A percentile compares a stretch with the other conserved stretches of the same genome.
Evolutionary conservation across 1,140 invertebrate species (phyloP).

Genomic region (Drepana arcuata): DNA sequence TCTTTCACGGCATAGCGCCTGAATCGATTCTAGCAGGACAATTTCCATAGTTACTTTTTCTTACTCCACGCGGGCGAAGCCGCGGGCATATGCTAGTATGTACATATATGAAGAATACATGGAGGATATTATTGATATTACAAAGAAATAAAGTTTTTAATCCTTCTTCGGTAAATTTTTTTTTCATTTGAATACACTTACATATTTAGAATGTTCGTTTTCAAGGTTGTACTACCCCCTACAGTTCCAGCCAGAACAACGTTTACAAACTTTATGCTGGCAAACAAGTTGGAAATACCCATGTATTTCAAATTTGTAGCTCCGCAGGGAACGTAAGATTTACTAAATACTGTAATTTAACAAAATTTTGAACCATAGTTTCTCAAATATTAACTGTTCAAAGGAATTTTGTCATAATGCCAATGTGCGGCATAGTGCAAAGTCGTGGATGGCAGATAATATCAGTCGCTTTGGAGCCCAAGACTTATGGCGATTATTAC

Average conservation of each 20-base stretch:
- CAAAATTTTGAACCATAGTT: not conserved
- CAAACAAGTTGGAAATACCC: constrained; percentile 49
- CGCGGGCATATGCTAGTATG: too few species aligned
- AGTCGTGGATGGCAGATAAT: constrained; percentile 59
- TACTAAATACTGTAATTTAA: constrained; percentile 1
- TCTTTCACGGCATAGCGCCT: too few species aligned
- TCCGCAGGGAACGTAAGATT: constrained; percentile 39
- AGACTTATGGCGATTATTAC: constrained; percentile 42
- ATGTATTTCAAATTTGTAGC: constrained; percentile 56
- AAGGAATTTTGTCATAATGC: constrained; percentile 53
- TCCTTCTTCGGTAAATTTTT: not conserved
- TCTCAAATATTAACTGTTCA: constrained; percentile 10
- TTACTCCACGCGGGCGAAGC: too few species aligned
- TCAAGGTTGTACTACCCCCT: constrained; percentile 46
- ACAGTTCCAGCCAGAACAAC: constrained; percentile 51
- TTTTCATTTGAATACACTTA: too few species aligned
- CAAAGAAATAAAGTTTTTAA: not conserved
- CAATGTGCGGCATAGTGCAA: constrained; percentile 58
- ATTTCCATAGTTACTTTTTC: too few species aligned
- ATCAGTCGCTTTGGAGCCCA: constrained; percentile 54
- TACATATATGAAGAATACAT: too few species aligned
- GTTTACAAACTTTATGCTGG: constrained; percentile 52
- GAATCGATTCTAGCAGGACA: too few species aligned
- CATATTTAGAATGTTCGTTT: too few species aligned
- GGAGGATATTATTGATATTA: too few species aligned